Evolutionary conservation across 2,113 vertebrate genomes (phyloP).

Genomic region (Sinosuthora webbiana): DNA sequence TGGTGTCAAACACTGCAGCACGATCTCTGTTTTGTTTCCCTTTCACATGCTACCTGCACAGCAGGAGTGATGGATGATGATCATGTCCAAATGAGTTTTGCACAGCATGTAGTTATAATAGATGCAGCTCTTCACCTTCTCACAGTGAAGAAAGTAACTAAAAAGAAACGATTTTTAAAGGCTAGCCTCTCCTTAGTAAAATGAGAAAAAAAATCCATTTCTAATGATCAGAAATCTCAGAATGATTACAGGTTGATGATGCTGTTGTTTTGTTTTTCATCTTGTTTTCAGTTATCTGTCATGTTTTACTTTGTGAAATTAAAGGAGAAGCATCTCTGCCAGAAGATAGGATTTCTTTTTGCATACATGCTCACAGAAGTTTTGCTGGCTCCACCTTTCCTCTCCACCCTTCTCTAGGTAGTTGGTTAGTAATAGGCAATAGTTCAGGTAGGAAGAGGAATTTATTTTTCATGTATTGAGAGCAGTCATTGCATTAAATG

Average conservation of each 20-base stretch:
- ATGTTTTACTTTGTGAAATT: neutral
- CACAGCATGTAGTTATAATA: slow-evolving; percentile 13
- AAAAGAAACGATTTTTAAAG: neutral
- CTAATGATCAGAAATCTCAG: neutral
- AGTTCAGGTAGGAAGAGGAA: neutral
- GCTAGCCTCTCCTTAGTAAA: neutral
- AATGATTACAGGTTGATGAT: neutral
- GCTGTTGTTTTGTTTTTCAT: neutral
- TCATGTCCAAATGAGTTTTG: slow-evolving; percentile 46
- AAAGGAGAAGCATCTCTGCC: neutral
- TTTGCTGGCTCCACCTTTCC: neutral
- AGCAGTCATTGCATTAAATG: neutral
- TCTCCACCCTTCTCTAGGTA: neutral
- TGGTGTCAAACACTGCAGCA: slow-evolving; percentile 42
- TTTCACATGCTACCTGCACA: slow-evolving; percentile 45
- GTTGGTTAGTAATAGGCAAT: neutral
- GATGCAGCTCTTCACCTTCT: neutral
- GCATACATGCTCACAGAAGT: neutral
- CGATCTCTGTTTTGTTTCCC: slow-evolving; percentile 15
- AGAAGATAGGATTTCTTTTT: neutral
- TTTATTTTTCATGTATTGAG: neutral
- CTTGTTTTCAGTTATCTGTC: neutral
- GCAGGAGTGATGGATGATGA: slow-evolving; percentile 46
- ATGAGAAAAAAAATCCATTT: neutral
- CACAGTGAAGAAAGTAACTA: neutral